Evolutionary conservation across 2,888 invertebrate genomes (phyloP), one percentile per base, ranked within the genome.

Genomic region (Rotaria socialis): DNA sequence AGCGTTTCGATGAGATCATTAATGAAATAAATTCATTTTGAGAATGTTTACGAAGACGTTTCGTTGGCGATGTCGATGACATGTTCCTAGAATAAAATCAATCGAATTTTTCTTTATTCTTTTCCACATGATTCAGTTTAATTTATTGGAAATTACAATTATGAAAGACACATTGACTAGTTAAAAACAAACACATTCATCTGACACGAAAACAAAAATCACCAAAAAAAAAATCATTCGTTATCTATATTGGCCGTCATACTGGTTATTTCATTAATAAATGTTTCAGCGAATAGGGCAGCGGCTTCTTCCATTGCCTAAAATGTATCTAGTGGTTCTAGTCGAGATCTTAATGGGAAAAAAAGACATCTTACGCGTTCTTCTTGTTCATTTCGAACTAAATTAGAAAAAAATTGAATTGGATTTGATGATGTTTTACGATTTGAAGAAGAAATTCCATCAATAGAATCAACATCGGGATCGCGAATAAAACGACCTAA

Each of bases 401-500:
- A 80, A 47, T n/a, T 43, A n/a, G 80, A 11, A n/a, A 80, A 4
- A 80, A 24, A 47, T 80, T 80, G 80, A 24, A 80, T 47, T 3
- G 80, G 80, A 47, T 47, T 47, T 1, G 43, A 47, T 35, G 47
- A 3, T 80, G 43, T 47, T 47, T 47, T 80, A n/a, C 67, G 67
- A 19, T 67, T 27, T 35, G 67, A 67, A 67, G 67, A 67, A 6
- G n/a, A 43, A 10, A 35, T 8, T 47, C 80, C 24, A 80, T 80
- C 80, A 10, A n/a, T 1, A 2, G 80, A 47, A 47, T 80, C 80
- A 80, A 80, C 80, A 80, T 80, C 80, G 14, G 47, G 43, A 80
- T 80, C 80, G n/a, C 80, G 43, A 47, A 80, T 47, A 47, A 80
- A 80, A n/a, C 80, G 43, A 47, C 80, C 80, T 47, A 80, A n/a